Conservation (phyloP, 2,888 invertebrate species). For the Cataglyphis cursor region DNA sequence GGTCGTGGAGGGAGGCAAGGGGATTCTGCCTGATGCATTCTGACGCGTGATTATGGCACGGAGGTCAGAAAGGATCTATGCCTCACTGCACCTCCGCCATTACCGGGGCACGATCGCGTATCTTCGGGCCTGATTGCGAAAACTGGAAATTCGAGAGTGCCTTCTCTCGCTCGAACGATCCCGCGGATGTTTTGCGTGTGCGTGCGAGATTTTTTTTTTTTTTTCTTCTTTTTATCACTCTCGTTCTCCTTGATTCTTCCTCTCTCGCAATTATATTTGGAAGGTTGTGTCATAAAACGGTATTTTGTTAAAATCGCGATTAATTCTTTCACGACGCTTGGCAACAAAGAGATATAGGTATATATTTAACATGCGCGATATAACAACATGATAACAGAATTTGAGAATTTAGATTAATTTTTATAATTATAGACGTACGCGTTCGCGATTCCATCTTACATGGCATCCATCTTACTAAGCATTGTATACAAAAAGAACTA, state of each 20-base stretch:
- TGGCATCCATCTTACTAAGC: slow-evolving; percentile 5
- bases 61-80: slow-evolving; percentile 86
- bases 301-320: slow-evolving; percentile 25
- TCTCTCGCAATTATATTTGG: slow-evolving; percentile 30
- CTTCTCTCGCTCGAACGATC: slow-evolving; percentile 58
- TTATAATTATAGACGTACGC: not conserved
- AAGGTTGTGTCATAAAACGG: slow-evolving; percentile 31
- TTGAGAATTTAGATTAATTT: slow-evolving; percentile 9
- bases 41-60: slow-evolving; percentile 85
- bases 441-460: not conserved
- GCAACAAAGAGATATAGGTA: not conserved
- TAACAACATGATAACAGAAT: not conserved
- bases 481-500: not conserved
- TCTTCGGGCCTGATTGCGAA: slow-evolving; percentile 67
- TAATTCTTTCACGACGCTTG: slow-evolving; percentile 1
- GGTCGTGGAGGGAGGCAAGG: slow-evolving; percentile 23
- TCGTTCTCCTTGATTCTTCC: slow-evolving; percentile 25
- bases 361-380: not conserved
- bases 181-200: slow-evolving; percentile 37
- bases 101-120: slow-evolving; percentile 77
- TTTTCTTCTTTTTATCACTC: slow-evolving; percentile 20
- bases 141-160: slow-evolving; percentile 61
- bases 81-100: slow-evolving; percentile 85
- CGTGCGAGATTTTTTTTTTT: slow-evolving; percentile 42
- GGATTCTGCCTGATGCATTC: slow-evolving; percentile 80